Base-by-base conservation (phyloP, 2,797 vertebrate species). In the Monodelphis domestica region DNA sequence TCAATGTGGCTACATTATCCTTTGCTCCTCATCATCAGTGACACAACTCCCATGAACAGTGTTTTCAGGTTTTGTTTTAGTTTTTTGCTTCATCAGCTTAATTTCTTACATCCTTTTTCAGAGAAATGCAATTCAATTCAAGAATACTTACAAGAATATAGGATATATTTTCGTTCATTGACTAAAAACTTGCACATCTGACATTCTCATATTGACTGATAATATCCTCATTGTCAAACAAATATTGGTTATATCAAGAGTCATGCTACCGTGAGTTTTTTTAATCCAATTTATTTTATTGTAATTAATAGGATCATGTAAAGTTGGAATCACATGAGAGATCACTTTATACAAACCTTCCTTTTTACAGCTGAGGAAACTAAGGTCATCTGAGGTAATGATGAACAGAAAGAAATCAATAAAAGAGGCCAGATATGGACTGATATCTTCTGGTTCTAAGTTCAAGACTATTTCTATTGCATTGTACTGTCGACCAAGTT, bases 211-310 rank as follows among this genome's bases (percentile, higher is more conserved):
- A 90, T 89, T 93, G 1, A 0, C 12, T 91, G 90, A 90, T 88
- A 91, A 92, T 89, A 92, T 92, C 95, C 50, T 94, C 15, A 87
- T 84, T 84, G 38, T 87, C 94, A 88, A 96, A 90, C 89, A 95
- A 93, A 94, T 53, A 93, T 93, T 54, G 92, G 63, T 92, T 93
- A 78, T 56, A 91, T 29, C 87, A 57, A 54, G 50, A 90, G 51
- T 55, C 24, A 89, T 96, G 96, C 94, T 94, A 87, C 87, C 89
- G 52, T 92, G 92, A 96, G n/a, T 94, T 57, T 52, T 88, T 89
- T 93, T 91, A 45, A 78, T 28, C 70, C 52, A 2, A 56, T 24
- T 78, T 78, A 30, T 87, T 87, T 33, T 59, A 92, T 55, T 38
- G 90, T 55, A 88, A 87, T 84, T 88, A 54, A 54, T 53, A 89